Base-by-base conservation (phyloP, 2,888 invertebrate species). In the Idaea aversata region DNA sequence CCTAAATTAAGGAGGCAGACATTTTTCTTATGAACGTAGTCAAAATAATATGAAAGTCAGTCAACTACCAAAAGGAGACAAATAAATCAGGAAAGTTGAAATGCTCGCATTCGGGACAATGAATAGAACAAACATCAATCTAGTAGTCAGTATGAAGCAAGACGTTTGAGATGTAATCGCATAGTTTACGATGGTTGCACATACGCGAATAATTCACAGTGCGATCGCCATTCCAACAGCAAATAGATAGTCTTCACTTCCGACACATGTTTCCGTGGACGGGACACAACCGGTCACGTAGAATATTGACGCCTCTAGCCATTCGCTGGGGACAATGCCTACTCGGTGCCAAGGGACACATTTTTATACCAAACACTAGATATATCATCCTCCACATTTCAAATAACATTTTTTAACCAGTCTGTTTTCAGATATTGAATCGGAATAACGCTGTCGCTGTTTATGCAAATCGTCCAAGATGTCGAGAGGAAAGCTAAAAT, bases 161-260 rank as follows among this genome's bases (percentile, higher is more conserved):
- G 67, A 69, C 63, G 69, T 70, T 15, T 34, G 61, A 70, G 72
- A 74, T 70, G 72, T 74, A 74, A 74, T 74, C 74, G 67, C 66
- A 68, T 74, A 66, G 74, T 74, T 72, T 74, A 74, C 74, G 77
- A 77, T 76, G 71, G 73, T 77, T 77, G 79, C 78, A 78, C 80
- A 77, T 77, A 82, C 80, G 84, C 85, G 88, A 88, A 90, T 88
- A 87, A 88, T 89, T 88, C 87, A 86, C 79, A 82, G 80, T 77
- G 71, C 81, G 86, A 86, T 88, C 84, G 87, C 87, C 82, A 87
- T 90, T 90, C 90, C 87, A 82, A 84, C 83, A 82, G 87, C 88
- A 90, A 91, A 91, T 88, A 91, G 91, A 91, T 91, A 91, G 90
- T 87, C 87, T 84, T 88, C 84, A 88, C 91, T 88, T 91, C 91